Evolutionary conservation across 2,113 vertebrate species (phyloP).

Genomic region (Melanerpes aurifrons): DNA sequence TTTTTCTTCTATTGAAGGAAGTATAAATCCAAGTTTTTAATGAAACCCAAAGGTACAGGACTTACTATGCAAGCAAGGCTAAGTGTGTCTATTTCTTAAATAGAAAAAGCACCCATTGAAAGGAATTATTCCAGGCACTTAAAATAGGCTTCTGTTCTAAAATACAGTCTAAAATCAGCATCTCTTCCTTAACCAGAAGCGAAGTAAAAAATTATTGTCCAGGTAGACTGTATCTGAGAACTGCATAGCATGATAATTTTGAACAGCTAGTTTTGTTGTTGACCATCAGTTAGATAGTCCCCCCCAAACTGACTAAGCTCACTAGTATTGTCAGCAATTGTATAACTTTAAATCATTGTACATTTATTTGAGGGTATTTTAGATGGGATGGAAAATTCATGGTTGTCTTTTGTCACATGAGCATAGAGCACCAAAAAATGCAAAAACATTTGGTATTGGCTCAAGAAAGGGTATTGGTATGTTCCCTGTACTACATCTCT

Average conservation of each 20-base stretch:
- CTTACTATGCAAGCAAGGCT: neutral
- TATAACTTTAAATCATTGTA: neutral
- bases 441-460: neutral
- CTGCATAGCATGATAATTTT: neutral
- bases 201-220: neutral
- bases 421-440: neutral
- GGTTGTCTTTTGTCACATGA: neutral
- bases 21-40: neutral
- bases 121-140: neutral
- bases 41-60: neutral
- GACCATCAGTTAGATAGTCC: neutral
- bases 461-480: neutral
- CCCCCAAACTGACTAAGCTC: neutral
- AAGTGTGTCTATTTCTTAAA: neutral
- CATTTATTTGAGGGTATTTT: neutral
- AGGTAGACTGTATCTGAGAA: neutral
- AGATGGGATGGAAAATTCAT: neutral
- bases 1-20: neutral
- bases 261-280: neutral
- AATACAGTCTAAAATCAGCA: neutral
- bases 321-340: neutral
- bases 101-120: neutral
- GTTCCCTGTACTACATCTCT: neutral
- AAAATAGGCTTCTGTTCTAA: neutral
- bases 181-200: neutral